phyloP scores from a whole-genome alignment of 2,888 invertebrate species.

The Scotopteryx bipunctaria region DNA sequence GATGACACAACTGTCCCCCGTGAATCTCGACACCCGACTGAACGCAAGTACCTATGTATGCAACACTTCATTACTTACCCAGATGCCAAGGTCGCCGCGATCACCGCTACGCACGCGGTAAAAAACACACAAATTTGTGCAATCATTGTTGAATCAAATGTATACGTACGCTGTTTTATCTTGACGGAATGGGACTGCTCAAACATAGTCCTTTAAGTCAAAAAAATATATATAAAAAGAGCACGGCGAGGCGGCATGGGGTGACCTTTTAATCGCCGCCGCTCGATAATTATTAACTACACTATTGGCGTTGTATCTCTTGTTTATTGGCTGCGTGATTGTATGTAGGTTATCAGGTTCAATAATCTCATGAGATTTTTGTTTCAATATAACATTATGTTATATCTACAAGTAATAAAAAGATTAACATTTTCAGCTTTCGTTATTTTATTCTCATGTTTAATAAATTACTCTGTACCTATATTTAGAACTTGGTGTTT shows the following conservation, averaged over 20 bases:
- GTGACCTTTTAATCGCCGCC: neutral
- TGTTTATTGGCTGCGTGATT: slow-evolving; percentile 11
- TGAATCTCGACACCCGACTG: slow-evolving; percentile 18
- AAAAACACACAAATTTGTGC: slow-evolving; percentile 6
- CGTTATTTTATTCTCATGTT: too few species aligned
- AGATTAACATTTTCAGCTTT: too few species aligned
- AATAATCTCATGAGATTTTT: neutral
- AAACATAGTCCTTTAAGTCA: neutral
- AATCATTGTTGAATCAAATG: slow-evolving; percentile 7
- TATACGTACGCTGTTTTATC: slow-evolving; percentile 13
- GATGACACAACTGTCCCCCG: slow-evolving; percentile 42
- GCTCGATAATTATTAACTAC: neutral
- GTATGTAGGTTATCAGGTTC: slow-evolving; percentile 8
- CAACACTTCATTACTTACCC: slow-evolving; percentile 32
- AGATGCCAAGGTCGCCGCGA: slow-evolving; percentile 50
- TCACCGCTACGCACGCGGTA: slow-evolving; percentile 30
- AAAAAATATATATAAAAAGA: slow-evolving; percentile 4
- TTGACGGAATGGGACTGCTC: slow-evolving; percentile 2
- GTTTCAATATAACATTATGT: neutral
- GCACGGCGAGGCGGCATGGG: too few species aligned
- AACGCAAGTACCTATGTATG: too few species aligned
- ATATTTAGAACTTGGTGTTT: too few species aligned
- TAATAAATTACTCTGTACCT: too few species aligned
- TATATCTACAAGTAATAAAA: neutral
- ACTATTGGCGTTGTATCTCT: slow-evolving; percentile 1